Evolutionary conservation across 2,888 invertebrate genomes (phyloP), one percentile per base, ranked within the genome.

Genomic region (Congeria kusceri): DNA sequence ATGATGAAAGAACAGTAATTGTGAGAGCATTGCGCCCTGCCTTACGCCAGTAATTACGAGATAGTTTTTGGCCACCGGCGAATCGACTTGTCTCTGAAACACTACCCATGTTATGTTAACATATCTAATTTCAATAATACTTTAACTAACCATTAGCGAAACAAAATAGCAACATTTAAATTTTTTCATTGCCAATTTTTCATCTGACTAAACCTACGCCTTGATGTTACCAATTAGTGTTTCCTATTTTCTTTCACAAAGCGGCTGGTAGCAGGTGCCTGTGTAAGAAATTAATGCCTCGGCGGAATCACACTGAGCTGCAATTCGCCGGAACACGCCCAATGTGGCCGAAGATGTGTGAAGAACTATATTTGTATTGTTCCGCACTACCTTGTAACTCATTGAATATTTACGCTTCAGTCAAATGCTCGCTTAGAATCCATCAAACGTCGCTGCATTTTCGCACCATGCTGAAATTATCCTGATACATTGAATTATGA

Each of bases 221-320:
- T 80, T 80, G 80, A 80, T 80, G 76, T 77, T 64, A 73, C 80
- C 73, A 80, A 80, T 80, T 80, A 80, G 80, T 39, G 69, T 32
- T 46, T 49, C 69, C 67, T 66, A 76, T 80, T 76, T 62, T 65
- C 59, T 72, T 76, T 65, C 80, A 80, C 80, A 80, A 80, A 80
- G 72, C 69, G 66, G 67, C 44, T 25, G 47, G 57, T 69, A 67
- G 76, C 80, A 80, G 80, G 80, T 80, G 80, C 57, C 76, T 18
- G 47, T 62, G 56, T 56, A 58, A 69, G 71, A 77, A 77, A 71
- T 70, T 81, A 74, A 47, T 70, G 65, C 76, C 53, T 69, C 57
- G 58, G 27, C 44, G 59, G 68, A 29, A 3, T 67, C 77, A 69
- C 74, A 74, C 71, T 61, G 77, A 29, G 81, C n/a, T 15, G 74